phyloP scores from a whole-genome alignment of 2,888 invertebrate species.

The Eudemis profundana region DNA sequence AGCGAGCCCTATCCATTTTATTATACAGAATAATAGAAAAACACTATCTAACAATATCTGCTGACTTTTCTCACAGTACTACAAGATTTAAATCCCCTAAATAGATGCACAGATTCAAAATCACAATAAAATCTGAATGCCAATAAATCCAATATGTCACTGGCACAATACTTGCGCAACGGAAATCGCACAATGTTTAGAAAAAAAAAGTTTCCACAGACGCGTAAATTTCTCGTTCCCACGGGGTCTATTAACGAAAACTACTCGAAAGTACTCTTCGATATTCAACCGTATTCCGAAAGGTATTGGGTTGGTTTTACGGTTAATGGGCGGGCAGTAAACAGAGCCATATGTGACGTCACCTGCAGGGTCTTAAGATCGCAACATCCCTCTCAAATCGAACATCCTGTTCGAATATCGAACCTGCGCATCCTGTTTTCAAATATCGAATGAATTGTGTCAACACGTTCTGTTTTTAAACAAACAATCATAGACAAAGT shows the following conservation, averaged over 20 bases:
- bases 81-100: slow-evolving; percentile 46
- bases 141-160: slow-evolving; percentile 60
- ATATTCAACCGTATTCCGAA: slow-evolving; percentile 41
- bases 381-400: slow-evolving; percentile 77
- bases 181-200: slow-evolving; percentile 58
- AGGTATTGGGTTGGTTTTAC: slow-evolving; percentile 48
- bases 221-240: slow-evolving; percentile 75
- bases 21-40: slow-evolving; percentile 8
- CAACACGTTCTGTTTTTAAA: slow-evolving; percentile 38
- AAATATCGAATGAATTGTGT: slow-evolving; percentile 48
- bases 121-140: slow-evolving; percentile 48
- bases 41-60: slow-evolving; percentile 27
- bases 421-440: slow-evolving; percentile 72
- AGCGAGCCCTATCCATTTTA: background rate
- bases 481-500: slow-evolving; percentile 31
- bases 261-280: slow-evolving; percentile 31
- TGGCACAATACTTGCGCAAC: slow-evolving; percentile 59
- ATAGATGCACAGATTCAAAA: slow-evolving; percentile 51
- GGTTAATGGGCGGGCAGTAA: slow-evolving; percentile 43
- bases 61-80: slow-evolving; percentile 37
- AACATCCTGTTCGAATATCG: slow-evolving; percentile 70
- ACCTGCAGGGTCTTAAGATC: slow-evolving; percentile 82
- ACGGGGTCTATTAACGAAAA: slow-evolving; percentile 59
- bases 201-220: slow-evolving; percentile 73
- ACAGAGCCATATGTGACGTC: slow-evolving; percentile 63